Evolutionary conservation across 2,888 invertebrate species (phyloP).

Genomic region (Galeopsomyia nigrocyanea): DNA sequence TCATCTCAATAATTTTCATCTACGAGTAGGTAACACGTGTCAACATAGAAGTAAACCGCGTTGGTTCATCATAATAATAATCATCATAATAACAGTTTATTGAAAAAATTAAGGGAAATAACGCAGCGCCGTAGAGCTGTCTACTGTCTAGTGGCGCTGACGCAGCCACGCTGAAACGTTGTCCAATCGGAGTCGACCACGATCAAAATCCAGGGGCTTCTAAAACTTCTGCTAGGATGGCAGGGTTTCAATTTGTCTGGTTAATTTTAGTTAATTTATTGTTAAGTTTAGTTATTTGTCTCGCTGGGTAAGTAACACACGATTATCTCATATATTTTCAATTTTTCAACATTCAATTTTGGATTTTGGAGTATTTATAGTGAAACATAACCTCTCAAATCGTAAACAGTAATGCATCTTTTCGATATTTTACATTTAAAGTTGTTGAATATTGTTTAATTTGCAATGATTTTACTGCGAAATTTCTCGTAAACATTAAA

Average conservation of each 20-base stretch:
- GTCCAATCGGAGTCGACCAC: conserved; percentile 63
- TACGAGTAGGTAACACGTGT: too few species aligned
- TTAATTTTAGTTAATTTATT: conserved; percentile 62
- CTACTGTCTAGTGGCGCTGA: conserved; percentile 12
- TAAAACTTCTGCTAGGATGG: conserved; percentile 67
- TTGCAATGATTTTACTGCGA: too few species aligned
- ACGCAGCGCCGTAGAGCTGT: neutral
- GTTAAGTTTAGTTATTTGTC: conserved; percentile 56
- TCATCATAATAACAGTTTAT: neutral
- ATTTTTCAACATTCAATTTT: conserved; percentile 1
- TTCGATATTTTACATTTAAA: conserved; percentile 11
- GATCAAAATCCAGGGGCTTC: conserved; percentile 54
- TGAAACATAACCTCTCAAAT: conserved; percentile 32
- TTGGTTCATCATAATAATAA: too few species aligned
- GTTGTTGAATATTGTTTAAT: neutral
- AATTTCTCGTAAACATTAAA: too few species aligned
- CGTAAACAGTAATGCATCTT: conserved; percentile 35
- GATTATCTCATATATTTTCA: conserved; percentile 25
- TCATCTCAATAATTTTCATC: too few species aligned
- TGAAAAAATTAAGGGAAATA: neutral
- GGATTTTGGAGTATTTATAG: conserved; percentile 33
- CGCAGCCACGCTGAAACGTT: conserved; percentile 8
- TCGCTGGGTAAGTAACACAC: conserved; percentile 61
- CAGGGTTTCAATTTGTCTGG: conserved; percentile 59
- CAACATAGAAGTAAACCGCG: too few species aligned